phyloP scores from a whole-genome alignment of 2,797 vertebrate species.

The Anguilla anguilla region DNA sequence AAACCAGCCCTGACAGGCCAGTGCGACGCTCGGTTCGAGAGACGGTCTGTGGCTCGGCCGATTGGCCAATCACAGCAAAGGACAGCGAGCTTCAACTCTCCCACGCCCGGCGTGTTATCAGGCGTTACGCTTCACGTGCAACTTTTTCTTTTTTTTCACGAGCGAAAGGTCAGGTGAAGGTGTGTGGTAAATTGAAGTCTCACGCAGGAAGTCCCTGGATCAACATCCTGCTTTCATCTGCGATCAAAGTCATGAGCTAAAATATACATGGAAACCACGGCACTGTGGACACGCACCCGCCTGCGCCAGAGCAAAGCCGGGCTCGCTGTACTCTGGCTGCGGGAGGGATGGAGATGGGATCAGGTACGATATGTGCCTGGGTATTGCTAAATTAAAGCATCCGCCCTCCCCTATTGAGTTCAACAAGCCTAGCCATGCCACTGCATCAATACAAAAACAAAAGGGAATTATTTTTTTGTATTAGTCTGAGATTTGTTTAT shows the following conservation, averaged over 20 bases:
- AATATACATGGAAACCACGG: not conserved
- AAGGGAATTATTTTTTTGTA: not conserved
- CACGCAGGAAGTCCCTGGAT: not conserved
- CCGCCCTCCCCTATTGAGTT: not conserved
- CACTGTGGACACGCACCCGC: not conserved
- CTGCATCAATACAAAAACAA: not conserved
- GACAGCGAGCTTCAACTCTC: not conserved
- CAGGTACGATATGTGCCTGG: not conserved
- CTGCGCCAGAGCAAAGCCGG: not conserved
- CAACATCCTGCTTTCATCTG: not conserved
- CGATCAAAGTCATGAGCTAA: not conserved
- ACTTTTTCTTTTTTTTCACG: not conserved
- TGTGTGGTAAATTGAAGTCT: not conserved
- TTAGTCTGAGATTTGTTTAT: not conserved
- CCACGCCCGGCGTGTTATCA: not conserved
- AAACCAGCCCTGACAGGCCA: not conserved
- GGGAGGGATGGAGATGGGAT: not conserved
- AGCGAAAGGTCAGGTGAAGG: not conserved
- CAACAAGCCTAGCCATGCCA: not conserved
- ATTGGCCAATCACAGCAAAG: not conserved
- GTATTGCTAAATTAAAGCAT: not conserved
- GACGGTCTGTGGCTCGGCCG: no score
- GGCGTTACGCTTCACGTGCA: not conserved
- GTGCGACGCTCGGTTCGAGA: not conserved
- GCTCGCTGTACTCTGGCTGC: not conserved